These are phyloP conservation scores for Gandaritis pyraliata DNA, from an alignment of 2,888 invertebrate species.

Conservation along the genomic window DNA sequence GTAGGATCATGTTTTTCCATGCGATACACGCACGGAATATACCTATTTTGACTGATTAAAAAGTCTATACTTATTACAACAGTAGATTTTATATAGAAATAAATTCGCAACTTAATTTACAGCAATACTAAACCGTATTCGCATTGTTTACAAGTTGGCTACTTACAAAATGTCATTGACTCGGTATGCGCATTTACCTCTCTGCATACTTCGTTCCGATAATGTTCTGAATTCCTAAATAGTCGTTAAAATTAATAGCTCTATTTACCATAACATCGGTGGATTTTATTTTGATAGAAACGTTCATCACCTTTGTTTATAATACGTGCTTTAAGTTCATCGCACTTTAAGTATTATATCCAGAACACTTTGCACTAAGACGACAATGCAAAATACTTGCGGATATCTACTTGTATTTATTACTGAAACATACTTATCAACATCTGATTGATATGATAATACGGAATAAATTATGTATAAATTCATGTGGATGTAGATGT, in stretches of 20 bases:
- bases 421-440: too few relatives aligned
- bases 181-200: slow-evolving; percentile 55
- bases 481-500: too few relatives aligned
- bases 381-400: too few relatives aligned
- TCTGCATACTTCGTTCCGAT: slow-evolving; percentile 54
- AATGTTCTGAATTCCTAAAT: slow-evolving; percentile 62
- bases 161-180: slow-evolving; percentile 54
- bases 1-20: too few relatives aligned
- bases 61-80: background rate
- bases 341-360: background rate
- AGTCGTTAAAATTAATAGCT: slow-evolving; percentile 64
- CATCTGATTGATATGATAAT: too few relatives aligned
- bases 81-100: slow-evolving; percentile 20
- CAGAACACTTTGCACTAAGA: too few relatives aligned
- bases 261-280: slow-evolving; percentile 51
- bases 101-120: slow-evolving; percentile 38
- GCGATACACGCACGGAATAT: too few relatives aligned
- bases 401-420: too few relatives aligned
- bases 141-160: slow-evolving; percentile 46
- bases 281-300: slow-evolving; percentile 36
- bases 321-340: background rate
- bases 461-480: too few relatives aligned
- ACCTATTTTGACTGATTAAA: too few relatives aligned
- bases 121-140: slow-evolving; percentile 33
- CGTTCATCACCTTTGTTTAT: slow-evolving; percentile 38